phyloP scores from a whole-genome alignment of 2,888 invertebrate species.

The Morinoia aosen region DNA sequence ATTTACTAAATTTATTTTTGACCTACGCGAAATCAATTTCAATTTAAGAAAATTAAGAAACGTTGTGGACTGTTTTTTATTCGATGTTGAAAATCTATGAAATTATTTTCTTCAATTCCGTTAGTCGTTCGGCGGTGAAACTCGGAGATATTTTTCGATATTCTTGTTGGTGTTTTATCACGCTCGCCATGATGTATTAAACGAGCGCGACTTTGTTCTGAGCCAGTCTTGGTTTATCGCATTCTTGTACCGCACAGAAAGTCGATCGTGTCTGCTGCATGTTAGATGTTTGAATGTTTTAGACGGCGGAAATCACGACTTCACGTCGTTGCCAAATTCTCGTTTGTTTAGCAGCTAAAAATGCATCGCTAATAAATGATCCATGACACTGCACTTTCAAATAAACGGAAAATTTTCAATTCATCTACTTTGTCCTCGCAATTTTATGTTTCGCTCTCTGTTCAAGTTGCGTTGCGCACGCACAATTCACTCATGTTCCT shows the following conservation, averaged over 20 bases:
- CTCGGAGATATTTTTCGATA: neutral
- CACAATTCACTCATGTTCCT: neutral
- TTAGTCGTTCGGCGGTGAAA: neutral
- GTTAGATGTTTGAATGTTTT: neutral
- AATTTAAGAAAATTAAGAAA: neutral
- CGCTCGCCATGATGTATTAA: neutral
- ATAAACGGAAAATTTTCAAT: neutral
- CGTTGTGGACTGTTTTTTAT: neutral
- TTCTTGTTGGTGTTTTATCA: neutral
- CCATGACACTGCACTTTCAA: neutral
- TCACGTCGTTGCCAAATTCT: neutral
- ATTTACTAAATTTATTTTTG: too few species aligned
- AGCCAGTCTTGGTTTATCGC: neutral
- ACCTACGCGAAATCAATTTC: too few species aligned
- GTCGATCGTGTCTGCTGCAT: neutral
- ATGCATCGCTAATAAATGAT: neutral
- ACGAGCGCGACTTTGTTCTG: neutral
- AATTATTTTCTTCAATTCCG: neutral
- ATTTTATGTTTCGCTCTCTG: neutral
- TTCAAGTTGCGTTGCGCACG: neutral
- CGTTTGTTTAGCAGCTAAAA: neutral
- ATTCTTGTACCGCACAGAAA: neutral
- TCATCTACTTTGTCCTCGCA: neutral
- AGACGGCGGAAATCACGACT: neutral
- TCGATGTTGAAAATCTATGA: neutral